Base-by-base conservation (phyloP, 2,888 invertebrate species). In the Bombylius discolor region DNA sequence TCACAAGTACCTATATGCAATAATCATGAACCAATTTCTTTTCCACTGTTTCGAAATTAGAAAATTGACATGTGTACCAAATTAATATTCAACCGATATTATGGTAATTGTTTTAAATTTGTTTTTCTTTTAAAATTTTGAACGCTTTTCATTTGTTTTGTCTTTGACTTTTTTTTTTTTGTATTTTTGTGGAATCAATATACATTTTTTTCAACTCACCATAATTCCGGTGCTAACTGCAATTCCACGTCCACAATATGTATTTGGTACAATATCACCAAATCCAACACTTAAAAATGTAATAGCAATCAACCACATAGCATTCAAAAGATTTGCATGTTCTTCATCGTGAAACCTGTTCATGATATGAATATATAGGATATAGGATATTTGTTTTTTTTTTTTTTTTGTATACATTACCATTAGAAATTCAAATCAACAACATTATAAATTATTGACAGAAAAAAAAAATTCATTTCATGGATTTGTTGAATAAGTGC, bases 281-380 rank as follows among this genome's bases (percentile, higher is more conserved):
- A 99, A 99, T 76, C 99, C 99, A 73, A 99, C 96, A 79, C 97
- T 97, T 75, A 99, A 87, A 83, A 99, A 99, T 70, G 99, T 99
- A 75, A 99, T 98, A 72, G 98, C 96, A 77, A 99, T 97, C 78
- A 99, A 87, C 98, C 99, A 99, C 93, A 99, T 96, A 71, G 98
- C 94, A 81, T 98, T 98, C 76, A 95, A 85, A 74, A 97, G 87
- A 81, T 97, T 97, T 76, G 94, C 95, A 79, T 97, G 96, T 79
- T 95, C 93, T 79, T 92, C 92, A 74, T 97, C 96, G 81, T 97
- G 95, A 82, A 94, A 93, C 84, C 97, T 97, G 70, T 49, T 68
- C 61, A 62, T 60, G 11, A 36, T 36, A 9, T 36, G 9, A 9
- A 36, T 36, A 6, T 8, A 9, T 8, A 36, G 9, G 9, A 36